Evolutionary conservation across 2,113 vertebrate genomes (phyloP), one percentile per base, ranked within the genome.

Genomic region (Sceloporus tristichus): DNA sequence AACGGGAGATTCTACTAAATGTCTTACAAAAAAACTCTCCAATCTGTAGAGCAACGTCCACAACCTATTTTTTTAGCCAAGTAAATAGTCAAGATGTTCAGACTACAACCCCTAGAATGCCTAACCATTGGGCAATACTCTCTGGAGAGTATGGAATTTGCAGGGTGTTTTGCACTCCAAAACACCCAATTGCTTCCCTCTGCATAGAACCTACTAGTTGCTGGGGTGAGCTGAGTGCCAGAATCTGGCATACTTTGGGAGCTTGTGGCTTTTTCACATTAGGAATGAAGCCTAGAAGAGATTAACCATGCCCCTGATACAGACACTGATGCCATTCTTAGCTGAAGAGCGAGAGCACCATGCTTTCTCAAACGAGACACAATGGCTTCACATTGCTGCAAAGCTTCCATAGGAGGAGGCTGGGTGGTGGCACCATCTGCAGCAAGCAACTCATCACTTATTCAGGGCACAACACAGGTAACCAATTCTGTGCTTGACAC

Each of bases 291-390:
- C 9, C 27, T 29, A 29, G 68, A 71, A 71, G 5, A 29, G 27
- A 29, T 11, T 29, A 2, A 71, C 38, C n/a, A 73, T 10, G 34
- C 21, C 11, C 78, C 18, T 62, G 59, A 62, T 62, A 62, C 3
- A 14, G 59, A 16, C 59, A 62, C 59, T 62, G 59, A 18, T 0
- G 2, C 18, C 56, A 23, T 53, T 89, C 79, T 38, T 56, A 25
- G 14, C 2, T 11, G 25, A 10, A 84, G 48, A 86, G 68, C 0
- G 0, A 19, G 75, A 85, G 88, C 92, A 74, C 29, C 79, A 9
- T 27, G n/a, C 38, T 21, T 79, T n/a, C 79, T 86, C 0, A 0
- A n/a, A n/a, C 23, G 13, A 59, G 85, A 88, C 82, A 40, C 68
- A 27, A 29, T 10, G 48, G 9, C 82, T 90, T 86, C 19, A 0